phyloP scores from a whole-genome alignment of 2,797 vertebrate species.

The Myotis daubentonii region DNA sequence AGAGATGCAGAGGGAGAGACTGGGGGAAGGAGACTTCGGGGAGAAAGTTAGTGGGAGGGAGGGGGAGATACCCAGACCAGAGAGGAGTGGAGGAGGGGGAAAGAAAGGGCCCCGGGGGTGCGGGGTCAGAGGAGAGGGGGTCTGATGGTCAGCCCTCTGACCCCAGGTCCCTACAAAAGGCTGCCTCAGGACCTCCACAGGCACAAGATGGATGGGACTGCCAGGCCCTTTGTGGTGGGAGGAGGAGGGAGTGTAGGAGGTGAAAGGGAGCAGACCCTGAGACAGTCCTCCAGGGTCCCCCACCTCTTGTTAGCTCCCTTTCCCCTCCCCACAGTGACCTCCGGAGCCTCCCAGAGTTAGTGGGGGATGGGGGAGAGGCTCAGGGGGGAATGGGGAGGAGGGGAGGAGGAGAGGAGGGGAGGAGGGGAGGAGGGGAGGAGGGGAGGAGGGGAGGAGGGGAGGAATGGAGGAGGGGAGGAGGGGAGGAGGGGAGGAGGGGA shows the following conservation, averaged over 20 bases:
- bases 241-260: background rate
- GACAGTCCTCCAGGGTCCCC: background rate
- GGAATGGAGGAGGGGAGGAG: fast-evolving
- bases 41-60: background rate
- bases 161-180: slow-evolving; percentile 56
- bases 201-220: slow-evolving; percentile 63
- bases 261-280: slow-evolving; percentile 47
- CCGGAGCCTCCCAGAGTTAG: background rate
- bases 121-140: background rate
- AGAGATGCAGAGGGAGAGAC: background rate
- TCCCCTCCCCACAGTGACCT: background rate
- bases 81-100: background rate
- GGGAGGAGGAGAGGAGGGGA: fast-evolving
- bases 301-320: background rate
- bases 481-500: background rate
- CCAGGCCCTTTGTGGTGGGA: slow-evolving; percentile 50
- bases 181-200: background rate
- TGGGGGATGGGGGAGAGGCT: background rate
- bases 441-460: background rate
- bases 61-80: background rate
- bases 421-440: background rate
- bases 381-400: background rate
- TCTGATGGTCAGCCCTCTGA: slow-evolving; percentile 21
- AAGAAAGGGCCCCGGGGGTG: background rate
- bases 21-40: fast-evolving